Conservation (phyloP, 2,113 vertebrate genomes). For the Triplophysa rosa region DNA sequence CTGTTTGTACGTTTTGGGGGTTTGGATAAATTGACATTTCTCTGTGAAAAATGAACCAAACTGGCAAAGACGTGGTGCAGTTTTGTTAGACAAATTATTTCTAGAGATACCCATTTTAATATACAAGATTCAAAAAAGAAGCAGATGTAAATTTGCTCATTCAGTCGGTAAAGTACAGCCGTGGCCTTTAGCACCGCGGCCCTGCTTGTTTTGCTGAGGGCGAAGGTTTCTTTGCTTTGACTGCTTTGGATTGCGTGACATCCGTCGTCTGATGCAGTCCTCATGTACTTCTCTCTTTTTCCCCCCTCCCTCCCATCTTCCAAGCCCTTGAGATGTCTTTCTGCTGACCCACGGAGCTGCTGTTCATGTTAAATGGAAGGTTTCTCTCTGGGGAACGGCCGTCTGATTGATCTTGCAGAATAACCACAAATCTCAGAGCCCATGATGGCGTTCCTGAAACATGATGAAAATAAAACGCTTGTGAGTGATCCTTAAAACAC, state of each 20-base stretch:
- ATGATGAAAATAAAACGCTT: background rate
- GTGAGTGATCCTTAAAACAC: background rate
- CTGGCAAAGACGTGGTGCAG: too few relatives aligned
- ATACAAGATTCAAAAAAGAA: too few relatives aligned
- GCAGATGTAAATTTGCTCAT: slow-evolving; percentile 8
- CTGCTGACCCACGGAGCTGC: slow-evolving; percentile 4
- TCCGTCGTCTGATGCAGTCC: slow-evolving; percentile 35
- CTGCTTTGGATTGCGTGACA: slow-evolving; percentile 36
- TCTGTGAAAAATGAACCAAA: too few relatives aligned
- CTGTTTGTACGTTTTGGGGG: too few relatives aligned
- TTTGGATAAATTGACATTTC: too few relatives aligned
- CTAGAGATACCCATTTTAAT: too few relatives aligned
- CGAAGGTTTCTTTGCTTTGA: slow-evolving; percentile 4
- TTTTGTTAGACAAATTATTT: too few relatives aligned
- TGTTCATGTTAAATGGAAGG: background rate
- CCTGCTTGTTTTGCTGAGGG: background rate
- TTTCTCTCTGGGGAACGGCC: background rate
- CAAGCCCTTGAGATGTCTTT: slow-evolving; percentile 10
- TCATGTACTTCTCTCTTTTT: slow-evolving; percentile 28
- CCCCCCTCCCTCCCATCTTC: background rate
- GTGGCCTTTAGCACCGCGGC: background rate
- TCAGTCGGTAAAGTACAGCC: background rate
- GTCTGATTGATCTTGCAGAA: slow-evolving; percentile 33
- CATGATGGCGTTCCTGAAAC: background rate
- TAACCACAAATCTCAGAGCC: slow-evolving; percentile 4